These are phyloP conservation scores for Pholis gunnellus DNA, from an alignment of 2,113 vertebrate species.

Conservation along the genomic window DNA sequence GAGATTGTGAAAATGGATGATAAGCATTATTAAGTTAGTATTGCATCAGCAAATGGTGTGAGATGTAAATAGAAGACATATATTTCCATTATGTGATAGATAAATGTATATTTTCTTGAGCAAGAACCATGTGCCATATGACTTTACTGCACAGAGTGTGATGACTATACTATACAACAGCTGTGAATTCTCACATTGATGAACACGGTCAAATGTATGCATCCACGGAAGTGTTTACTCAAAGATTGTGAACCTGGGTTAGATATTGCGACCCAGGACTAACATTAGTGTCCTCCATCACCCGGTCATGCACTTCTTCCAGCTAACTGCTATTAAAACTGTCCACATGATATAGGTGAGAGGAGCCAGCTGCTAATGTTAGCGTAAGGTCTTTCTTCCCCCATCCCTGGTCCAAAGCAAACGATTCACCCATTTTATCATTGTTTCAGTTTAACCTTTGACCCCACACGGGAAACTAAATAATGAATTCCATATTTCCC, in stretches of 20 bases:
- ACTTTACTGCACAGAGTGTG: conserved; percentile 30
- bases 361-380: conserved; percentile 79
- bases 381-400: conserved; percentile 59
- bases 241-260: conserved; percentile 75
- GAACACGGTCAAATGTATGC: conserved; percentile 66
- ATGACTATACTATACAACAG: conserved; percentile 56
- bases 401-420: conserved; percentile 69
- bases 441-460: conserved; percentile 88
- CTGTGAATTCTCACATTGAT: conserved; percentile 75
- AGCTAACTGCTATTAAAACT: conserved; percentile 77
- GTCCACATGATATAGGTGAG: conserved; percentile 82
- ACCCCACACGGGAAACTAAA: conserved; percentile 84
- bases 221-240: conserved; percentile 78
- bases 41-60: background rate
- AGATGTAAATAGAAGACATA: background rate
- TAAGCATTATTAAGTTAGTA: conserved; percentile 31
- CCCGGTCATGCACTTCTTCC: conserved; percentile 68
- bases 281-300: conserved; percentile 77
- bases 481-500: conserved; percentile 92
- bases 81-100: conserved; percentile 11
- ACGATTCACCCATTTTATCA: conserved; percentile 81
- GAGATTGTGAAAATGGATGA: conserved; percentile 39
- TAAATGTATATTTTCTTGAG: conserved; percentile 52
- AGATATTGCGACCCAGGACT: conserved; percentile 75
- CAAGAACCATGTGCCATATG: conserved; percentile 43